A percentile compares a stretch with the other conserved stretches of the same genome.
phyloP scores from a whole-genome alignment of 2,113 vertebrate species.

The Sialia sialis region DNA sequence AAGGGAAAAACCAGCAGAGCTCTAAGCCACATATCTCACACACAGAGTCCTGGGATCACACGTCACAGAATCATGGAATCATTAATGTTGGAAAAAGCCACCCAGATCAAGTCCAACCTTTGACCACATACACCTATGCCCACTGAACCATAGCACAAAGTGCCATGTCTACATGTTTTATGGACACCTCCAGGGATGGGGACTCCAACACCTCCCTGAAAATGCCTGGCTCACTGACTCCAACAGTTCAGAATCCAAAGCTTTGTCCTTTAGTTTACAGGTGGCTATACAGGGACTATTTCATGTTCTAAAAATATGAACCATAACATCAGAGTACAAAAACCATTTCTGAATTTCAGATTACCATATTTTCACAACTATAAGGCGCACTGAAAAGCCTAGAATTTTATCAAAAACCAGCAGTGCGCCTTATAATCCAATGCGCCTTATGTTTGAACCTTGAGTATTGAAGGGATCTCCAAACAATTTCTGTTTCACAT shows the following conservation, averaged over 20 bases:
- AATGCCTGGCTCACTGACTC: too few relatives aligned
- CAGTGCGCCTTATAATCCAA: too few relatives aligned
- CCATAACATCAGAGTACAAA: background rate
- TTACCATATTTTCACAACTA: too few relatives aligned
- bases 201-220: fast-evolving
- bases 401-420: too few relatives aligned
- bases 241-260: background rate
- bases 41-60: background rate
- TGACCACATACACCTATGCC: fast-evolving
- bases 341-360: background rate
- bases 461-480: too few relatives aligned
- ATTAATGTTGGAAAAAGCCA: fast-evolving
- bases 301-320: background rate
- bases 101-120: background rate
- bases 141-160: background rate
- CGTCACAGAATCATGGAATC: background rate
- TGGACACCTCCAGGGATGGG: background rate
- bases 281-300: background rate
- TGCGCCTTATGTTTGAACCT: too few relatives aligned
- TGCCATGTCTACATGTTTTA: fast-evolving
- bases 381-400: too few relatives aligned
- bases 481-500: too few relatives aligned
- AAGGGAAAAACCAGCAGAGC: background rate
- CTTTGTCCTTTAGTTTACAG: background rate
- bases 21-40: background rate